These are phyloP conservation scores for Panopea generosa DNA, from an alignment of 2,888 invertebrate species.

Conservation along the genomic window DNA sequence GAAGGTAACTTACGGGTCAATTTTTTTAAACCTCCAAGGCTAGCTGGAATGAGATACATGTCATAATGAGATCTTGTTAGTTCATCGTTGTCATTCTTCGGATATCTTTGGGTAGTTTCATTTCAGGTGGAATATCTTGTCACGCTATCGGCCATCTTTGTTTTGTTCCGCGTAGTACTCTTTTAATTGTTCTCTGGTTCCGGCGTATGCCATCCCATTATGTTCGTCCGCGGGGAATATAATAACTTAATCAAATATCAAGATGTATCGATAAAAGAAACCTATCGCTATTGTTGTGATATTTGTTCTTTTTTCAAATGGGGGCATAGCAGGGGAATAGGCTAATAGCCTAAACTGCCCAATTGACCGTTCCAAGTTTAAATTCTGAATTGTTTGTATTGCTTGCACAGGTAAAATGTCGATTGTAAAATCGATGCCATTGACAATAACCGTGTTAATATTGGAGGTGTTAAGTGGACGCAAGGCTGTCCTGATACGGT, in stretches of 20 bases:
- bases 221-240: slow-evolving; percentile 19
- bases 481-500: slow-evolving; percentile 23
- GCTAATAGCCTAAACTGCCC: slow-evolving; percentile 3
- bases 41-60: slow-evolving; percentile 6
- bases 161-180: slow-evolving; percentile 11
- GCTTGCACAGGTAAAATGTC: not conserved
- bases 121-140: slow-evolving; percentile 1
- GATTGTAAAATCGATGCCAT: slow-evolving; percentile 26
- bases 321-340: slow-evolving; percentile 8
- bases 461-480: slow-evolving; percentile 15
- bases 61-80: slow-evolving; percentile 30
- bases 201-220: slow-evolving; percentile 27
- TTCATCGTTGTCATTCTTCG: slow-evolving; percentile 17
- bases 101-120: slow-evolving; percentile 4
- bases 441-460: slow-evolving; percentile 17
- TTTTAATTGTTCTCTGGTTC: slow-evolving; percentile 27
- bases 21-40: too few relatives aligned
- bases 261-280: slow-evolving; percentile 4
- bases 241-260: not conserved
- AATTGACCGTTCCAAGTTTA: slow-evolving; percentile 31
- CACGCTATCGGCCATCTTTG: slow-evolving; percentile 10
- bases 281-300: slow-evolving; percentile 1
- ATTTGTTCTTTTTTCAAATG: not conserved
- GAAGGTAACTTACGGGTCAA: too few relatives aligned
- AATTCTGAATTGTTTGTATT: slow-evolving; percentile 19